phyloP scores from a whole-genome alignment of 2,888 invertebrate genomes.

The Caradrina clavipalpis region DNA sequence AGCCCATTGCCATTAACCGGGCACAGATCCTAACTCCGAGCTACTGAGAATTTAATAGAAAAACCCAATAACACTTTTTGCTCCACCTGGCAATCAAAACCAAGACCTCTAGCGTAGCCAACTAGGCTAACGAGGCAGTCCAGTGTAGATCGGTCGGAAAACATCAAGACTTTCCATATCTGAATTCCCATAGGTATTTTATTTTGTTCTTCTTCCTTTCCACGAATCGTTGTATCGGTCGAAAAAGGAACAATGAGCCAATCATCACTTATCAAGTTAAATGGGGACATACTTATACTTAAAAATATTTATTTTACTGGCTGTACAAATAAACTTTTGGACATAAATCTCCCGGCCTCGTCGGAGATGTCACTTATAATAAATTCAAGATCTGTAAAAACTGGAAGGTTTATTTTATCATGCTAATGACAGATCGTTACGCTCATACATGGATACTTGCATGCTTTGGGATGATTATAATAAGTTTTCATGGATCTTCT shows the following conservation, averaged over 20 bases:
- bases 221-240: constrained; percentile 33
- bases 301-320: constrained; percentile 63
- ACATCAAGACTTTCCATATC: background rate
- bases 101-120: too few species aligned
- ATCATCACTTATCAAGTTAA: constrained; percentile 62
- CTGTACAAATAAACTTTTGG: constrained; percentile 56
- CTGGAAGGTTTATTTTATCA: constrained; percentile 48
- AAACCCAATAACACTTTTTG: too few species aligned
- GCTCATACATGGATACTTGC: constrained; percentile 14
- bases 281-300: constrained; percentile 50
- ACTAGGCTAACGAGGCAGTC: too few species aligned
- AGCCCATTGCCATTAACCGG: too few species aligned
- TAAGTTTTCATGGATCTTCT: constrained; percentile 8
- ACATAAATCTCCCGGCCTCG: constrained; percentile 54
- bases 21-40: too few species aligned
- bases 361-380: constrained; percentile 51
- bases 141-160: too few species aligned
- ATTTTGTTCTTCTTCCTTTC: constrained; percentile 15
- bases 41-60: too few species aligned
- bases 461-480: constrained; percentile 27
- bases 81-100: too few species aligned
- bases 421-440: constrained; percentile 42
- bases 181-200: background rate
- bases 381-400: constrained; percentile 59
- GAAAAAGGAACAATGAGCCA: constrained; percentile 54